Evolutionary conservation across 2,797 vertebrate genomes (phyloP).

Genomic region (Diceros bicornis): DNA sequence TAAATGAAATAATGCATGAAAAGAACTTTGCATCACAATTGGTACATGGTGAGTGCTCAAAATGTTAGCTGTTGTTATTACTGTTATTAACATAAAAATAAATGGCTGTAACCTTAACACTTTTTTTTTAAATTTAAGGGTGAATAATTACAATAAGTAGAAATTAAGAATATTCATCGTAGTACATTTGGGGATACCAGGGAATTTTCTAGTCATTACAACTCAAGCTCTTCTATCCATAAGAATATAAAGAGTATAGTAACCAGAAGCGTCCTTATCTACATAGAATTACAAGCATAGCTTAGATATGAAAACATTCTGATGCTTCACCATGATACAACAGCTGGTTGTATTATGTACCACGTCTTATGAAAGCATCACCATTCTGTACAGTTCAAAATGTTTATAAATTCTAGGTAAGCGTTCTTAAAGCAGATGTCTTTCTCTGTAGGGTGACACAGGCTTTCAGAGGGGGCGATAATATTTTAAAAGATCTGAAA

Average conservation of each 20-base stretch:
- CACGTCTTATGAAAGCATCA: neutral
- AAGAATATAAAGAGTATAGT: neutral
- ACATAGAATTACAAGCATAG: neutral
- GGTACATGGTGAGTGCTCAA: neutral
- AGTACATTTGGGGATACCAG: neutral
- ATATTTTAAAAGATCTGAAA: conserved; percentile 48
- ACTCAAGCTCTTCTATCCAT: neutral
- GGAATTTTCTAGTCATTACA: conserved; percentile 11
- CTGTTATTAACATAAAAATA: neutral
- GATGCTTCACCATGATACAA: neutral
- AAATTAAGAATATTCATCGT: neutral
- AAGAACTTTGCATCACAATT: neutral
- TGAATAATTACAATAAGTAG: neutral
- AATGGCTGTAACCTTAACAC: neutral
- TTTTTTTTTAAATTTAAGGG: neutral
- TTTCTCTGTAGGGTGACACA: neutral
- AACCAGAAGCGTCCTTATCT: neutral
- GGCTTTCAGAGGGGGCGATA: neutral
- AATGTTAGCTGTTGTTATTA: neutral
- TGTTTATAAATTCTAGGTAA: conserved; percentile 4
- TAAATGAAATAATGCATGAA: neutral
- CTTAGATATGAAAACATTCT: neutral
- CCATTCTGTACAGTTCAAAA: conserved; percentile 13
- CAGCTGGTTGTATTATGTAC: neutral
- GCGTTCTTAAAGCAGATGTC: neutral